A percentile compares a stretch with the other conserved stretches of the same genome.
Conservation (phyloP, 1,140 invertebrate genomes). For the Lutraria rhynchaena region DNA sequence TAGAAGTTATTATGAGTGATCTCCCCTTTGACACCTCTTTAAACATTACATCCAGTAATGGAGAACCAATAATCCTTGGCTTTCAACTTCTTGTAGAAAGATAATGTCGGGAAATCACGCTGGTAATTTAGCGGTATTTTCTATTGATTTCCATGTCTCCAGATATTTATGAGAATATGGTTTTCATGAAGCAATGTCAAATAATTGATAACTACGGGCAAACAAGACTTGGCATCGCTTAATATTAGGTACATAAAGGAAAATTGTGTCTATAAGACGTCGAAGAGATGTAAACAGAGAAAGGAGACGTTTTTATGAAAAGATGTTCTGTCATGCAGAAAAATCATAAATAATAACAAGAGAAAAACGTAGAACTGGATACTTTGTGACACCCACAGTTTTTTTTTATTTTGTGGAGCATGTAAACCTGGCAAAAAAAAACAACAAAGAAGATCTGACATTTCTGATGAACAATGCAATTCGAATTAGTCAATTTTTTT, state of each 20-base stretch:
- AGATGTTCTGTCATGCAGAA: too few relatives aligned
- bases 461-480: too few relatives aligned
- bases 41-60: conserved; percentile 46
- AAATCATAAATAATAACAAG: too few relatives aligned
- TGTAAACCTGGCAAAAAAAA: too few relatives aligned
- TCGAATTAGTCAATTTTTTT: too few relatives aligned
- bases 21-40: conserved; percentile 59
- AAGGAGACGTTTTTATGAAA: too few relatives aligned
- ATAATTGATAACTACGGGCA: conserved; percentile 44
- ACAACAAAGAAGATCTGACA: too few relatives aligned
- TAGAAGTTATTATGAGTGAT: conserved; percentile 41
- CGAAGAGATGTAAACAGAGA: too few relatives aligned
- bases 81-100: conserved; percentile 57
- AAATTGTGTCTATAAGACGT: too few relatives aligned
- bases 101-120: conserved; percentile 56
- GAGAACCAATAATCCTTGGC: conserved; percentile 52
- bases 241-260: background rate
- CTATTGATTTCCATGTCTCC: conserved; percentile 49
- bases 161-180: conserved; percentile 42
- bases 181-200: conserved; percentile 42
- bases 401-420: too few relatives aligned
- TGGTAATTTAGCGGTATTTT: conserved; percentile 55
- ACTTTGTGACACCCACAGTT: too few relatives aligned
- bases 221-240: conserved; percentile 16
- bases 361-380: too few relatives aligned